Base-by-base conservation (phyloP, 2,113 vertebrate species). In the Cynopterus brachyotis region DNA sequence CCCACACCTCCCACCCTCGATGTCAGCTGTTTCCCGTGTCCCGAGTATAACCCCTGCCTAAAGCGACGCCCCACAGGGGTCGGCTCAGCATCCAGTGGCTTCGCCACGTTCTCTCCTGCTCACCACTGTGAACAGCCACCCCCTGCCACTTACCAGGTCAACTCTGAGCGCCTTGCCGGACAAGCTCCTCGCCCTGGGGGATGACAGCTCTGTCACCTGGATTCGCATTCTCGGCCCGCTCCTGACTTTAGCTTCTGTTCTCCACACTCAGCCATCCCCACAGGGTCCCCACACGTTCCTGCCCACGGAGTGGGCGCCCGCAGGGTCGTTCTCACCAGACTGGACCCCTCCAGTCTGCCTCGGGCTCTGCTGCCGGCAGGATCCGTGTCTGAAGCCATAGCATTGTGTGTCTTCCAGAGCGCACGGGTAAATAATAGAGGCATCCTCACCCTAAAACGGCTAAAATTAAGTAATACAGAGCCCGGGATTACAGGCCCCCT, bases 91-190 rank as follows among this genome's bases (percentile, higher is more conserved):
- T 35, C 17, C 40, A 6, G 0, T 26, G 19, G 10, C 8, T 30
- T 64, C 47, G 9, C 53, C 53, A 2, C 30, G 8, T 82, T 64
- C 5, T 69, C 32, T 5, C 0, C 32, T 9, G 19, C 4, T 70
- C 15, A 0, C 15, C 32, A 16, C 2, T 1, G 2, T 1, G 6
- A 10, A 12, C 1, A 2, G 1, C 4, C 9, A 3, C 0, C 12
- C 10, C 4, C 17, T 40, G 32, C 5, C 55, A 5, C 4, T 19
- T 4, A 47, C 24, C 50, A 15, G 9, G n/a, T 13, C 13, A 10
- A 37, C n/a, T 3, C 32, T 15, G 15, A 35, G 47, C 13, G 26
- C 57, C 37, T 11, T 32, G 24, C 9, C 1, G 5, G 80, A 9
- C 30, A 12, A 47, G n/a, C 3, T 3, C 2, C n/a, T 57, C 9